Evolutionary conservation across 2,113 vertebrate genomes (phyloP).

Genomic region (Calidris pygmaea): DNA sequence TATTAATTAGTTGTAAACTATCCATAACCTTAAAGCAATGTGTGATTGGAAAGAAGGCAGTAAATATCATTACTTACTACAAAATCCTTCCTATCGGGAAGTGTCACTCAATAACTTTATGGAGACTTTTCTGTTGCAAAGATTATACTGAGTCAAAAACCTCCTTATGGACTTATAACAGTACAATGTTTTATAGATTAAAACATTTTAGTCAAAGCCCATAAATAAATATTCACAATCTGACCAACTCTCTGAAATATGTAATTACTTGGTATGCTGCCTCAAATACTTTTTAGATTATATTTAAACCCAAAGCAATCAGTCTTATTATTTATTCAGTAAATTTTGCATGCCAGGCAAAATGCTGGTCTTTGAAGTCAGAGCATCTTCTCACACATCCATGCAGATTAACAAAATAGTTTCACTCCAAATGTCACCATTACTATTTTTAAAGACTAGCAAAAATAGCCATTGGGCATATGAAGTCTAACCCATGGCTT

Average conservation of each 20-base stretch:
- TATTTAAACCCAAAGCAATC: neutral
- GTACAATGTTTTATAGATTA: neutral
- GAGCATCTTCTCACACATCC: neutral
- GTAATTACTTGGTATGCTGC: neutral
- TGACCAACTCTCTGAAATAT: neutral
- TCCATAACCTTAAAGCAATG: neutral
- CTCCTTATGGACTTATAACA: neutral
- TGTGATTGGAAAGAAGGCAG: neutral
- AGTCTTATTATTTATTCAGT: neutral
- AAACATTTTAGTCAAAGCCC: neutral
- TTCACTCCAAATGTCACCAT: neutral
- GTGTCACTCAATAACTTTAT: neutral
- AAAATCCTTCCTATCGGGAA: neutral
- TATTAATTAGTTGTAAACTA: neutral
- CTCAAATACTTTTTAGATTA: neutral
- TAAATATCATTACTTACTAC: neutral
- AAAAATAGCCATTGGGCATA: neutral
- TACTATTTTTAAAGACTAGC: neutral
- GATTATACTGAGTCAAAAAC: neutral
- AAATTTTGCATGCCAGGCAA: neutral
- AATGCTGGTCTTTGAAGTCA: conserved; percentile 8
- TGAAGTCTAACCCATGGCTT: neutral
- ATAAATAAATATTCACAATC: neutral
- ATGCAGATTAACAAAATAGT: neutral
- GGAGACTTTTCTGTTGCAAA: neutral